A percentile compares a stretch with the other conserved stretches of the same genome.
phyloP scores from a whole-genome alignment of 2,797 vertebrate species.

The Fistularia commersonii region DNA sequence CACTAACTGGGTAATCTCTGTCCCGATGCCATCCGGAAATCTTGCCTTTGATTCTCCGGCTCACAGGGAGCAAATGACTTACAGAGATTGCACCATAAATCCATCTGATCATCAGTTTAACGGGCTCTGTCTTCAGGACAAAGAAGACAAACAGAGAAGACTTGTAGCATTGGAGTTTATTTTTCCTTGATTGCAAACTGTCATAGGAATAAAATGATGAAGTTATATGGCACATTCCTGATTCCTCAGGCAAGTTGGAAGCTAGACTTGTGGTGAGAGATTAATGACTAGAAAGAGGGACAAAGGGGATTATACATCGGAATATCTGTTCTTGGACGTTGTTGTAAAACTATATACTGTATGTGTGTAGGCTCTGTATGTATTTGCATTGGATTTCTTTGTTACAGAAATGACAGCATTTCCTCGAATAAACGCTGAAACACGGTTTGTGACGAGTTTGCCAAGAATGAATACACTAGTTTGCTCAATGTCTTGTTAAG shows the following conservation, averaged over 20 bases:
- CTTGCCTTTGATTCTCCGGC: conserved; percentile 70
- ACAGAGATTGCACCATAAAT: conserved; percentile 68
- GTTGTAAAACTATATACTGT: conserved; percentile 1
- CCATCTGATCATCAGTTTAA: conserved; percentile 63
- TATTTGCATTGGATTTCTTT: conserved; percentile 5
- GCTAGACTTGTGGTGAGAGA: conserved; percentile 32
- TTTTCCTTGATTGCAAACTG: conserved; percentile 38
- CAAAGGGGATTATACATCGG: conserved; percentile 1
- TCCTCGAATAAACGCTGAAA: not conserved
- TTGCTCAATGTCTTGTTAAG: too few relatives aligned
- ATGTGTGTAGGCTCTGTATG: conserved; percentile 5
- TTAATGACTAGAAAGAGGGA: conserved; percentile 9
- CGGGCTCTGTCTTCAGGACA: conserved; percentile 48
- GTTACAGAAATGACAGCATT: conserved; percentile 3
- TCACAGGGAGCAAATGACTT: conserved; percentile 70
- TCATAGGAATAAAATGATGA: conserved; percentile 31
- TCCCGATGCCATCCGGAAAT: conserved; percentile 70
- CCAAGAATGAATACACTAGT: too few relatives aligned
- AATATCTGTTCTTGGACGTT: conserved; percentile 7
- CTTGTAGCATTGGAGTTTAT: conserved; percentile 35
- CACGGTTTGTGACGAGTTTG: too few relatives aligned
- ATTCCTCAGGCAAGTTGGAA: conserved; percentile 47
- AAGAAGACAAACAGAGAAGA: conserved; percentile 38
- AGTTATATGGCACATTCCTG: conserved; percentile 16
- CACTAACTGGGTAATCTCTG: conserved; percentile 74